A percentile compares a stretch with the other conserved stretches of the same genome.
Evolutionary conservation across 2,888 invertebrate genomes (phyloP).

Genomic region (Troides aeacus): DNA sequence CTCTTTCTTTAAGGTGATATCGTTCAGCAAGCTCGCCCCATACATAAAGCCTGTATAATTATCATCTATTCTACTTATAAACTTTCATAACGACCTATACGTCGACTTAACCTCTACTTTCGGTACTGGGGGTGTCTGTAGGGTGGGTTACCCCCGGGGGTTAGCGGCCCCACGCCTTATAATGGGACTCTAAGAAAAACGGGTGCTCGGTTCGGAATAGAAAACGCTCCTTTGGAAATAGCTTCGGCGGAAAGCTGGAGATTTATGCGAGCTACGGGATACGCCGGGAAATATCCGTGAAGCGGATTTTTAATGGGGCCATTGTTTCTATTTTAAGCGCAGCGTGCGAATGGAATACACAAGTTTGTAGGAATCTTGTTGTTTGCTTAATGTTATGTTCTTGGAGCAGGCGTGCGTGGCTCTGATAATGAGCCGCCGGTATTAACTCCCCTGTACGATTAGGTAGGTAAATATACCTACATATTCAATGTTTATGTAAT

Average conservation of each 20-base stretch:
- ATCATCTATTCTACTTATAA: conserved; percentile 80
- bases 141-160: conserved; percentile 35
- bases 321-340: conserved; percentile 79
- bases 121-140: conserved; percentile 51
- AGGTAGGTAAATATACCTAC: neutral
- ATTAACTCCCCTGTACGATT: conserved; percentile 12
- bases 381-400: conserved; percentile 49
- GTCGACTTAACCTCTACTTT: conserved; percentile 79
- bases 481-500: neutral
- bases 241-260: conserved; percentile 79
- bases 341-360: conserved; percentile 76
- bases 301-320: conserved; percentile 78
- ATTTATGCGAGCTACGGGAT: conserved; percentile 78
- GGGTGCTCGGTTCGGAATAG: conserved; percentile 78
- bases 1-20: conserved; percentile 62
- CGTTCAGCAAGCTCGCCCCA: conserved; percentile 70
- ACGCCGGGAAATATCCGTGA: conserved; percentile 76
- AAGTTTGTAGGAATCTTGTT: conserved; percentile 52
- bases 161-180: conserved; percentile 60
- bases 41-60: conserved; percentile 76
- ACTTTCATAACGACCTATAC: conserved; percentile 80
- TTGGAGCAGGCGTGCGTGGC: conserved; percentile 37
- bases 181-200: conserved; percentile 79
- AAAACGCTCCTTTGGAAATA: conserved; percentile 79
- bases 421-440: conserved; percentile 33